These are phyloP conservation scores for Acanthosepion esculentum DNA, from an alignment of 2,888 invertebrate species.

Conservation along the genomic window DNA sequence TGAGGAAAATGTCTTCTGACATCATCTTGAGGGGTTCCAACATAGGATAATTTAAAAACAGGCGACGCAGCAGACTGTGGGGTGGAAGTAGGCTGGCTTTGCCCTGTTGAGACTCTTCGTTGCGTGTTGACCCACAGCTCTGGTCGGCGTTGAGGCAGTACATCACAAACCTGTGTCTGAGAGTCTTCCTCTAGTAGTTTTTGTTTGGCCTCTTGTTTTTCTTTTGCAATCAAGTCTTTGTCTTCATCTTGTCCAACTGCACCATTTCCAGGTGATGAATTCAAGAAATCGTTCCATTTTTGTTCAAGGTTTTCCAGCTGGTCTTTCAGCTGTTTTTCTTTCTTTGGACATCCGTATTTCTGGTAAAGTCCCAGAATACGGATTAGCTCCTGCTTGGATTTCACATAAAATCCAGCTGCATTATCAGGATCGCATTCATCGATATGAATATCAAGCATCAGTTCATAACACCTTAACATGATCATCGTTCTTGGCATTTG, in stretches of 20 bases:
- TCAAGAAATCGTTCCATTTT: not conserved
- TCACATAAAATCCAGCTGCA: not conserved
- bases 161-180: not conserved
- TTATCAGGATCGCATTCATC: not conserved
- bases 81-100: not conserved
- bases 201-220: not conserved
- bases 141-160: not conserved
- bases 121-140: not conserved
- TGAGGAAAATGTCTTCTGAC: not conserved
- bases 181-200: not conserved
- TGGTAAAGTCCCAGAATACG: slow-evolving; percentile 37
- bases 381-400: not conserved
- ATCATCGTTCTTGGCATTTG: slow-evolving; percentile 44
- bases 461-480: slow-evolving; percentile 1
- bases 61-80: not conserved
- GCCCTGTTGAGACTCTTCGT: not conserved
- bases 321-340: not conserved
- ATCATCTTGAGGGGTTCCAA: not conserved
- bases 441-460: slow-evolving; percentile 40
- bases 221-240: not conserved
- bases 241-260: not conserved
- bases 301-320: not conserved
- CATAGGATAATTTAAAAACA: not conserved
- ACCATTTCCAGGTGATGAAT: not conserved
- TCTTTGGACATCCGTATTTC: not conserved